phyloP scores from a whole-genome alignment of 2,888 invertebrate genomes.

The Agrilus cyanescens region DNA sequence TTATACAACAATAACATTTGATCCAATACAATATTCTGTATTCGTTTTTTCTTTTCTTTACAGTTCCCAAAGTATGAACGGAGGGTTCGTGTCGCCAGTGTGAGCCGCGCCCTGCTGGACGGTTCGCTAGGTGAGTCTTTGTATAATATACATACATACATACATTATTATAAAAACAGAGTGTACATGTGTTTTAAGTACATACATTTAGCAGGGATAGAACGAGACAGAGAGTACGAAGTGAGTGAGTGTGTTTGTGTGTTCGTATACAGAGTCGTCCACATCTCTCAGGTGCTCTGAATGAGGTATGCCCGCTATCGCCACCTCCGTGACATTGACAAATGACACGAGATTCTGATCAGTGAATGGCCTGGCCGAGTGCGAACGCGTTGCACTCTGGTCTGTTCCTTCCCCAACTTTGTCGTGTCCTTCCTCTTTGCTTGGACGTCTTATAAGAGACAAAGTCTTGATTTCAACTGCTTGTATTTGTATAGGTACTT shows the following conservation, averaged over 20 bases:
- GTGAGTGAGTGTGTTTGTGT: background rate
- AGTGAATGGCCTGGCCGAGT: conserved; percentile 40
- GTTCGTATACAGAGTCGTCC: conserved; percentile 10
- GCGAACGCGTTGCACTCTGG: conserved; percentile 25
- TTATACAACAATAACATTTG: too few species aligned
- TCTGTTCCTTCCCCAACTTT: background rate
- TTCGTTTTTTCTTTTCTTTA: conserved; percentile 38
- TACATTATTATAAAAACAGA: background rate
- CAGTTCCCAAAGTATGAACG: conserved; percentile 62
- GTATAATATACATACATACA: too few species aligned
- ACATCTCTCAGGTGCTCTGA: conserved; percentile 25
- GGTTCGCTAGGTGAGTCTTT: conserved; percentile 27
- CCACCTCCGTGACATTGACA: conserved; percentile 58
- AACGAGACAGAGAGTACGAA: background rate
- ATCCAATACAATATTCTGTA: background rate
- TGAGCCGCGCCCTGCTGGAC: conserved; percentile 42
- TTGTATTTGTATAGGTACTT: too few species aligned
- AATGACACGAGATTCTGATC: conserved; percentile 68
- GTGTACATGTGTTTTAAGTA: background rate
- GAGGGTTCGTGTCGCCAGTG: conserved; percentile 64
- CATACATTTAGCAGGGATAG: background rate
- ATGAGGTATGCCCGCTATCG: conserved; percentile 38
- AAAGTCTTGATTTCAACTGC: too few species aligned
- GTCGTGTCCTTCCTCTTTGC: too few species aligned
- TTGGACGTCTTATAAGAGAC: too few species aligned